Conservation (phyloP, 2,888 invertebrate species). For the Gryllus longicercus region DNA sequence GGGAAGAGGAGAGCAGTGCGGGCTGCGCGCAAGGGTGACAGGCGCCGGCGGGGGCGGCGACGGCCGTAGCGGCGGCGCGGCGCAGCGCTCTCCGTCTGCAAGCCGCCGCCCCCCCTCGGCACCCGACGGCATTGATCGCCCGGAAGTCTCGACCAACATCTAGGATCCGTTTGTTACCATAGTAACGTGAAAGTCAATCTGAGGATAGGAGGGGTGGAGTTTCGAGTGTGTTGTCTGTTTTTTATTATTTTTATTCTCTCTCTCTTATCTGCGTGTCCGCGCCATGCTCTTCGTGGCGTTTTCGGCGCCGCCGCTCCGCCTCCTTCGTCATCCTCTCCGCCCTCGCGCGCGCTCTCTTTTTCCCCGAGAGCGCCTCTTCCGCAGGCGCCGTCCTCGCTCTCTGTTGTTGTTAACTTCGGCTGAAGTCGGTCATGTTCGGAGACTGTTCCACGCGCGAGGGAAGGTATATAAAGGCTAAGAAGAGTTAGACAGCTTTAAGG, state of each 20-base stretch:
- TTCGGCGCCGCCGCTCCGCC: too few species aligned
- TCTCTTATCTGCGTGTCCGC: too few species aligned
- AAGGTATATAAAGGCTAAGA: background rate
- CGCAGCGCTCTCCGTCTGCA: background rate
- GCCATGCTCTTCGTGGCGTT: too few species aligned
- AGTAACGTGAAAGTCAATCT: background rate
- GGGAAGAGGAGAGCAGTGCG: too few species aligned
- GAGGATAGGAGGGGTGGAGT: background rate
- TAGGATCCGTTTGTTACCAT: constrained; percentile 6
- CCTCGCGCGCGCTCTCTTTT: background rate
- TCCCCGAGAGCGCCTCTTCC: background rate
- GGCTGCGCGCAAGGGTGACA: too few species aligned
- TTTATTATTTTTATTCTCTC: background rate
- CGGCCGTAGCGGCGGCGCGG: too few species aligned
- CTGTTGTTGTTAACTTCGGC: background rate
- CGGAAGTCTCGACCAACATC: background rate
- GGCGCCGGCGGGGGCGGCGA: too few species aligned
- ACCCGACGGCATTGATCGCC: background rate
- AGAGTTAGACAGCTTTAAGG: constrained; percentile 6
- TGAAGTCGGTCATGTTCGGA: background rate
- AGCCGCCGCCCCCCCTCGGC: background rate
- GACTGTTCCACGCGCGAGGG: background rate
- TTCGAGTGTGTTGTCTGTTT: background rate
- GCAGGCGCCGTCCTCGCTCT: background rate
- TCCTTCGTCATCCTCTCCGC: background rate